Evolutionary conservation across 2,113 vertebrate genomes (phyloP).

Genomic region (Ivindomyrus marchei): DNA sequence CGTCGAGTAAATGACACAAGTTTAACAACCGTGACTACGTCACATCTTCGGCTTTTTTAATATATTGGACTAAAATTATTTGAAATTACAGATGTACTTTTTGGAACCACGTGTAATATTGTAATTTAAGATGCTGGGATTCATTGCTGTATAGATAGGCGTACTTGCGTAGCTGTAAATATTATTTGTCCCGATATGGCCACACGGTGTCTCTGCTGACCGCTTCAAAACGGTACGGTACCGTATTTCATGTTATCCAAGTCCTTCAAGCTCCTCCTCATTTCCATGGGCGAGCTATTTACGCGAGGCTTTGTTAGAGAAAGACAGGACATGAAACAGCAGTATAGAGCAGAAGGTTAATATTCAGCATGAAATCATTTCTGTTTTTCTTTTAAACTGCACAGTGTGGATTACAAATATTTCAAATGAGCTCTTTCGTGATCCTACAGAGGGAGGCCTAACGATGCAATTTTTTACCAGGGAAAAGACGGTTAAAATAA

Average conservation of each 20-base stretch:
- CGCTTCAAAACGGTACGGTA: slow-evolving; percentile 28
- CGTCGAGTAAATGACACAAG: background rate
- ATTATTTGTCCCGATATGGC: slow-evolving; percentile 1
- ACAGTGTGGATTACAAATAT: background rate
- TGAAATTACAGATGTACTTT: background rate
- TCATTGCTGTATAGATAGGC: background rate
- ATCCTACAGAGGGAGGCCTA: background rate
- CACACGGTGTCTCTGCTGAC: slow-evolving; percentile 52
- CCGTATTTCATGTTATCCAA: background rate
- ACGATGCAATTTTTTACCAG: slow-evolving; percentile 30
- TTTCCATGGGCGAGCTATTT: slow-evolving; percentile 30
- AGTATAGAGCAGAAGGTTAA: background rate
- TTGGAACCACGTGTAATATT: background rate
- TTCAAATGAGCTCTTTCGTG: background rate
- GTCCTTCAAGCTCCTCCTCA: slow-evolving; percentile 42
- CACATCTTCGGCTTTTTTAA: background rate
- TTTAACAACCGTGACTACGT: background rate
- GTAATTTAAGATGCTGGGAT: background rate
- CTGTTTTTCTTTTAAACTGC: background rate
- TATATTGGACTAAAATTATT: background rate
- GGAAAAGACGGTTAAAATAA: slow-evolving; percentile 14
- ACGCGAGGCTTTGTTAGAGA: slow-evolving; percentile 37
- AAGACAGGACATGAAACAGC: background rate
- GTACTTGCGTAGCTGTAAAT: too few species aligned
- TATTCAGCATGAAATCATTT: background rate